phyloP scores from a whole-genome alignment of 2,113 vertebrate species.

The Varanus salvator region DNA sequence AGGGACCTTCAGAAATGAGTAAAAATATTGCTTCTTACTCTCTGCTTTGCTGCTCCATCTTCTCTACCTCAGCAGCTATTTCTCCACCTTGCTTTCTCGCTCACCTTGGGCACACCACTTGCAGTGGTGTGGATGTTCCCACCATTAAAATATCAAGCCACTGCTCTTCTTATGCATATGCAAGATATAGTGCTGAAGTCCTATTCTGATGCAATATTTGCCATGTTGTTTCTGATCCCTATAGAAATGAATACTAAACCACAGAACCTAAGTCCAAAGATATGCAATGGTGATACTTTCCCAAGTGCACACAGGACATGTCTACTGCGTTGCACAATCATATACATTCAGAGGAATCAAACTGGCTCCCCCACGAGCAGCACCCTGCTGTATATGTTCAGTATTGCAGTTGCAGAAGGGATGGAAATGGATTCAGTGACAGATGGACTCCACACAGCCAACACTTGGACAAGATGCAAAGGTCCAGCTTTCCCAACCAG shows the following conservation, averaged over 20 bases:
- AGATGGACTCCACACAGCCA: no score
- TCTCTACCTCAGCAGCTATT: background rate
- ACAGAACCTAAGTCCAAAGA: background rate
- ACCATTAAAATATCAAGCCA: no score
- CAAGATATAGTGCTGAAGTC: background rate
- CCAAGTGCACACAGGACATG: no score
- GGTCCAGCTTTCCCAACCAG: no score
- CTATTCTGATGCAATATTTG: background rate
- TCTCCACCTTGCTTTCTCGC: background rate
- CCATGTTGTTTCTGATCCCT: background rate
- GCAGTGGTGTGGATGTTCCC: background rate
- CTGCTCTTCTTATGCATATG: background rate
- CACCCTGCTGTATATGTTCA: no score
- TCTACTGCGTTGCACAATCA: no score
- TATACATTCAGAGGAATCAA: no score
- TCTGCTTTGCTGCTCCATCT: background rate
- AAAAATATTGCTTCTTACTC: constrained; percentile 29
- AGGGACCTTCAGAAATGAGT: accelerated
- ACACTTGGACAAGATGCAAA: no score
- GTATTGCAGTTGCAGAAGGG: no score
- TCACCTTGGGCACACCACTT: background rate
- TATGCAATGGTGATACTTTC: no score
- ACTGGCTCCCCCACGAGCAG: no score
- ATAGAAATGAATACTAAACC: background rate
- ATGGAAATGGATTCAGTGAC: no score